Evolutionary conservation across 1,140 invertebrate genomes (phyloP).

Genomic region (Drosophila pandora): DNA sequence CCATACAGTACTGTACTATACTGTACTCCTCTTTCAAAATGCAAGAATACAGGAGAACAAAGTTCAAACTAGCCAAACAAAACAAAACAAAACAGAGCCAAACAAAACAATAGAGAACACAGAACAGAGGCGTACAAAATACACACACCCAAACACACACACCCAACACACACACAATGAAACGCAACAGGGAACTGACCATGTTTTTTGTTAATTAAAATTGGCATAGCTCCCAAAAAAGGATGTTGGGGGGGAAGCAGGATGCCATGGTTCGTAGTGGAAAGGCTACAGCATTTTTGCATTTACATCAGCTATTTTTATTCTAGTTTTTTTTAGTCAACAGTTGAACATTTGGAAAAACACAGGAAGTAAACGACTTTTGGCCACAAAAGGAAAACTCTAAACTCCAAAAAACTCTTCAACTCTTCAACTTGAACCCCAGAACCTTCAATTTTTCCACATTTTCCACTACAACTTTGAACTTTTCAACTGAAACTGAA

Average conservation of each 20-base stretch:
- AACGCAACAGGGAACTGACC: slow-evolving; percentile 60
- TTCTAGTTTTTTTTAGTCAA: slow-evolving; percentile 14
- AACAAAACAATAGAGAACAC: slow-evolving; percentile 19
- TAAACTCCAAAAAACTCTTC: background rate
- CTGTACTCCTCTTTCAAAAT: background rate
- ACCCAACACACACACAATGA: background rate
- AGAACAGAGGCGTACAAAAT: slow-evolving; percentile 6
- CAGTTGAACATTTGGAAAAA: background rate
- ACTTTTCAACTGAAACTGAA: background rate
- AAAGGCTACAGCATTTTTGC: slow-evolving; percentile 47
- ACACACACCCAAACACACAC: slow-evolving; percentile 16
- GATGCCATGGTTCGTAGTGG: background rate
- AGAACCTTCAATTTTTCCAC: background rate
- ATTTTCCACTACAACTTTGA: background rate
- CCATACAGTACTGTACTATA: too few species aligned
- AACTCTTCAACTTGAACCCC: background rate
- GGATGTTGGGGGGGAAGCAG: background rate
- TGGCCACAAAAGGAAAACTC: slow-evolving; percentile 6
- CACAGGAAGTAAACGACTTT: slow-evolving; percentile 13
- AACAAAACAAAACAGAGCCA: slow-evolving; percentile 42
- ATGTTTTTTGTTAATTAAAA: slow-evolving; percentile 80
- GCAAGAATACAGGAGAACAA: slow-evolving; percentile 20
- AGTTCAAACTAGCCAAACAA: slow-evolving; percentile 45
- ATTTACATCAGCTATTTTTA: slow-evolving; percentile 40
- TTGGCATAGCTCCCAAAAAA: slow-evolving; percentile 56